Evolutionary conservation across 2,888 invertebrate species (phyloP), one percentile per base, ranked within the genome.

Genomic region (Sarcophaga subvicina): DNA sequence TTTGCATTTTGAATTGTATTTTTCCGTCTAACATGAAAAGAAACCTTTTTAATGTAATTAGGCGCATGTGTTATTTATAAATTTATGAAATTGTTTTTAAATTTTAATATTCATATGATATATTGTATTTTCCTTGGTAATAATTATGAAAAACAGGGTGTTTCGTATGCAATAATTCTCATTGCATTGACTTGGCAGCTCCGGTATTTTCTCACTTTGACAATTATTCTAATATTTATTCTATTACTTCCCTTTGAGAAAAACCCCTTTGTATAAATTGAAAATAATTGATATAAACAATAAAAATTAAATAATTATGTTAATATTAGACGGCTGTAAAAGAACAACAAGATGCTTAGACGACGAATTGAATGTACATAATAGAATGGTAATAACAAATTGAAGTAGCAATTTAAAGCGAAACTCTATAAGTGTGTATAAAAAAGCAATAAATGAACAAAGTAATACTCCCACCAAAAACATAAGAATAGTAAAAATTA

Each of bases 381-480:
- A 45, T 45, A 69, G 20, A 20, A 27, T 22, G n/a, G 4, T 49
- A 45, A 20, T 64, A 12, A n/a, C 6, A 49, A 70, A 76, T 60
- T 49, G 2, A 54, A 45, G 6, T 63, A 54, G 11, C 22, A 66
- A 25, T 71, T n/a, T 11, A 60, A 20, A 8, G 5, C 8, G 14
- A 63, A 17, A 64, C n/a, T 6, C 25, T 17, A 70, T 12, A 20
- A 54, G 47, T 80, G 69, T 80, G 69, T 60, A 22, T 79, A 14
- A 81, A 72, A 70, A 76, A 79, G 25, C 49, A 82, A 76, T 67
- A 81, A 77, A 67, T 25, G 27, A 71, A 67, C 12, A n/a, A 67
- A 47, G 22, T 75, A 87, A 87, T 87, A 87, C 87, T 87, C 84
- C 84, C 84, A 87, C 87, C 71, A 84, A 76, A 25, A 67, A 49